Percentiles rank a stretch among this genome's conserved stretches.
Conservation (phyloP, 2,888 invertebrate genomes). For the Incurvaria masculella region DNA sequence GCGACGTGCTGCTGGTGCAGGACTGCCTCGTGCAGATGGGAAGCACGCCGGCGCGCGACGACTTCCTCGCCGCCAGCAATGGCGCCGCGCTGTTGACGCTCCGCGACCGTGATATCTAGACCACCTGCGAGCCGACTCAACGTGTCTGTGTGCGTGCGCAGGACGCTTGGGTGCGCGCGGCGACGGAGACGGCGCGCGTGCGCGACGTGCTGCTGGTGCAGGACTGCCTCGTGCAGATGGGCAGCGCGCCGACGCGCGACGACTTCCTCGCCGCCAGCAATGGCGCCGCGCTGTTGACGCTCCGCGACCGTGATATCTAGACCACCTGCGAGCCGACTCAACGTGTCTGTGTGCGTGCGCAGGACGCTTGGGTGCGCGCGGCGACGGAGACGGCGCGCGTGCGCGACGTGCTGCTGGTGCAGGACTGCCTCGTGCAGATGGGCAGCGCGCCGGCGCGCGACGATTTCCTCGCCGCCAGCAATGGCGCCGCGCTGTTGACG, state of each 20-base stretch:
- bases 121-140: constrained; percentile 67
- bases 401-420: constrained; percentile 69
- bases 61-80: constrained; percentile 80
- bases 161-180: constrained; percentile 70
- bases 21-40: constrained; percentile 80
- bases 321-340: constrained; percentile 69
- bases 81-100: constrained; percentile 78
- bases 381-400: constrained; percentile 78
- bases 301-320: constrained; percentile 73
- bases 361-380: constrained; percentile 69
- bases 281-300: constrained; percentile 77
- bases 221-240: constrained; percentile 78
- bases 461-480: constrained; percentile 79
- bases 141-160: too few relatives aligned
- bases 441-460: constrained; percentile 69
- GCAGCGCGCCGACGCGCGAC: constrained; percentile 66
- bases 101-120: constrained; percentile 73
- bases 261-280: constrained; percentile 83
- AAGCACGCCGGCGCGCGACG: constrained; percentile 67
- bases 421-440: constrained; percentile 78
- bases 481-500: constrained; percentile 79
- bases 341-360: too few relatives aligned
- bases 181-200: constrained; percentile 76
- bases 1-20: constrained; percentile 71
- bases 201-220: constrained; percentile 72